phyloP scores from a whole-genome alignment of 2,888 invertebrate species.

The Dryomyza anilis region DNA sequence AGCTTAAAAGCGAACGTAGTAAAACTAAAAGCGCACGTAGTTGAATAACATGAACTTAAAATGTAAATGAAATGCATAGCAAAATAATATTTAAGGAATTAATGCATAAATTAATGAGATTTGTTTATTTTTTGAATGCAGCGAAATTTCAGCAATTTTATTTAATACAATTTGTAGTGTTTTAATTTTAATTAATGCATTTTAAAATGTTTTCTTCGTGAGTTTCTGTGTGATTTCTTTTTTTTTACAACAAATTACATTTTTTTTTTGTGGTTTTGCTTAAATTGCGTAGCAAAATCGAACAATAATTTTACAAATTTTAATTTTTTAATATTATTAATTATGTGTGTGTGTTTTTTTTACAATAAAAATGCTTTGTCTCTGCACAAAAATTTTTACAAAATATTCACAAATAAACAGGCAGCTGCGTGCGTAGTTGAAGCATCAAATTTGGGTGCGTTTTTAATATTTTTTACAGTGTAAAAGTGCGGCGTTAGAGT shows the following conservation, averaged over 20 bases:
- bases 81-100: background rate
- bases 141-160: background rate
- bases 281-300: slow-evolving; percentile 9
- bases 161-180: background rate
- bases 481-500: too few species aligned
- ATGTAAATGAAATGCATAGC: slow-evolving; percentile 3
- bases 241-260: slow-evolving; percentile 22
- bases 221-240: too few species aligned
- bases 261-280: slow-evolving; percentile 7
- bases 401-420: background rate
- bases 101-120: slow-evolving; percentile 1
- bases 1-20: background rate
- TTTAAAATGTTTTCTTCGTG: background rate
- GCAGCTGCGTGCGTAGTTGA: background rate
- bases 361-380: slow-evolving; percentile 18
- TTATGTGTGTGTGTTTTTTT: too few species aligned
- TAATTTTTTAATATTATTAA: background rate
- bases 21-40: slow-evolving; percentile 1
- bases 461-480: too few species aligned
- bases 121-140: slow-evolving; percentile 5
- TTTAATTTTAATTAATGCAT: background rate
- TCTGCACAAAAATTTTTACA: slow-evolving; percentile 19
- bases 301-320: slow-evolving; percentile 7
- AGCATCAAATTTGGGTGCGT: too few species aligned
- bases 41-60: background rate